Conservation (phyloP, 2,113 vertebrate genomes). For the Pollachius pollachius region DNA sequence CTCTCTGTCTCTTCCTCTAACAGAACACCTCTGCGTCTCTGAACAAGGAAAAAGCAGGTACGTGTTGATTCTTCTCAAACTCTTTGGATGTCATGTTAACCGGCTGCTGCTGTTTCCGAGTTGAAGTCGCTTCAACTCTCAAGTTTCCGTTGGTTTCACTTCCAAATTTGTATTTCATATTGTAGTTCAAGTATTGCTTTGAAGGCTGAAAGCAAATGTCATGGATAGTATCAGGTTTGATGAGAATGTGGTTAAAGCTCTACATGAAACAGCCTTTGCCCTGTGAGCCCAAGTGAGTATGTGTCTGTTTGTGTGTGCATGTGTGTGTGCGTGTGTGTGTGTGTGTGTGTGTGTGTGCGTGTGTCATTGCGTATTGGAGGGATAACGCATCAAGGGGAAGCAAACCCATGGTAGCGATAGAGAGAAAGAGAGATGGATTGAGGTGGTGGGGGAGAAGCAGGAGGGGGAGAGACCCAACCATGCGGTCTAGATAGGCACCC, state of each 20-base stretch:
- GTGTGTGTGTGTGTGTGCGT: constrained; percentile 1
- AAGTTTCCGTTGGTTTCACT: no score
- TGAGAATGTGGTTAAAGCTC: background rate
- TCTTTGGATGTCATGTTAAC: no score
- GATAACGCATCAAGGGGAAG: background rate
- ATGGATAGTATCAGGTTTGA: no score
- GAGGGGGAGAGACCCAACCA: constrained; percentile 39
- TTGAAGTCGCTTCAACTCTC: no score
- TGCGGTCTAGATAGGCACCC: constrained; percentile 51
- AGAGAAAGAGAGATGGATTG: constrained; percentile 4
- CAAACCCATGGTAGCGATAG: background rate
- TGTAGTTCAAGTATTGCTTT: no score
- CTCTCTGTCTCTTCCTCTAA: no score
- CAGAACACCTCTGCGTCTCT: no score
- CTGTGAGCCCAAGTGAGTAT: background rate
- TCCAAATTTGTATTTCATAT: no score
- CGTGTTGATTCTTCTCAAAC: no score
- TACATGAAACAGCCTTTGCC: background rate
- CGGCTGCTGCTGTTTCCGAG: no score
- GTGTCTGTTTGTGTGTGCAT: background rate
- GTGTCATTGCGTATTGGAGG: constrained; percentile 10
- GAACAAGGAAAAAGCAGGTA: no score
- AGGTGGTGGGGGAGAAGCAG: constrained; percentile 2
- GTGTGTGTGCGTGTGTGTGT: background rate
- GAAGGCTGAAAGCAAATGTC: no score